Conservation (phyloP, 2,888 invertebrate species). For the Dynastes tityus region DNA sequence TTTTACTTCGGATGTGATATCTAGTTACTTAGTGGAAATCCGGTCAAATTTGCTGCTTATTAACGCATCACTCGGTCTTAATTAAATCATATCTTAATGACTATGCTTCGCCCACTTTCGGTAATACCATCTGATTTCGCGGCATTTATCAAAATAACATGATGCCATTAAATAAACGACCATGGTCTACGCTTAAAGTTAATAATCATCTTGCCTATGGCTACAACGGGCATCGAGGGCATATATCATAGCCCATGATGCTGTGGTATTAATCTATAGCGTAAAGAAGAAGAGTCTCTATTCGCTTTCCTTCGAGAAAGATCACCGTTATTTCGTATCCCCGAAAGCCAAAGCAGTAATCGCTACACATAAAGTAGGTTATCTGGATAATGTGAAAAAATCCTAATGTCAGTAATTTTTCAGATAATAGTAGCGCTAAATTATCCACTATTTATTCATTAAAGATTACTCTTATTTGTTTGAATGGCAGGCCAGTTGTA, state of each 20-base stretch:
- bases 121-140: constrained; percentile 2
- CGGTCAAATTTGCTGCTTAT: constrained; percentile 39
- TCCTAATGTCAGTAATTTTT: constrained; percentile 19
- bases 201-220: constrained; percentile 25
- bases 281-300: background rate
- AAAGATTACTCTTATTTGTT: constrained; percentile 13
- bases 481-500: background rate
- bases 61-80: constrained; percentile 45
- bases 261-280: background rate
- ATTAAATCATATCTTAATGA: constrained; percentile 51
- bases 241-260: background rate
- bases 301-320: background rate
- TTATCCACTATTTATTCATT: constrained; percentile 22
- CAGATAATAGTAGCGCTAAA: constrained; percentile 20
- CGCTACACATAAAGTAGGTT: background rate
- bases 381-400: constrained; percentile 12
- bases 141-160: constrained; percentile 27
- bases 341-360: constrained; percentile 11
- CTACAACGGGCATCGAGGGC: background rate
- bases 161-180: constrained; percentile 37
- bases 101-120: constrained; percentile 22
- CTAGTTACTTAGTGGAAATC: constrained; percentile 15
- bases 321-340: background rate
- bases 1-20: constrained; percentile 40
- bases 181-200: constrained; percentile 25